Conservation (phyloP, 2,113 vertebrate species). For the Arenaria interpres region DNA sequence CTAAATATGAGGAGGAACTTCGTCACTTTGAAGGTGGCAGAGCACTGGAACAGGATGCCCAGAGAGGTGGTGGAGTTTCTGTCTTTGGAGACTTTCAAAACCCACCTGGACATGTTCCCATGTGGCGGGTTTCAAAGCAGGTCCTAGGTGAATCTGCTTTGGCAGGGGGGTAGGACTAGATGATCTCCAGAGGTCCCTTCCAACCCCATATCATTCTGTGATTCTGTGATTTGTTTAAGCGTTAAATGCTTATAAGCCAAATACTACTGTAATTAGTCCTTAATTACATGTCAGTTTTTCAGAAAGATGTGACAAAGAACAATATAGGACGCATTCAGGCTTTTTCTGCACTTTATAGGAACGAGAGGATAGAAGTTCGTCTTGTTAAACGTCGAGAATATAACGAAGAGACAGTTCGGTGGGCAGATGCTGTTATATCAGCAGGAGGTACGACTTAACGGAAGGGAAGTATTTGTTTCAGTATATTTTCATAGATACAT, state of each 20-base stretch:
- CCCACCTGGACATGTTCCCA: too few species aligned
- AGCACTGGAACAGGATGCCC: too few species aligned
- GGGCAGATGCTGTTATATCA: conserved; percentile 95
- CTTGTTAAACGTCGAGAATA: conserved; percentile 93
- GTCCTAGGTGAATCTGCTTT: too few species aligned
- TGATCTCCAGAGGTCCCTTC: too few species aligned
- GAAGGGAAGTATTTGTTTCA: background rate
- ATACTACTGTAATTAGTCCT: background rate
- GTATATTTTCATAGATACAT: background rate
- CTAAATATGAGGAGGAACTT: too few species aligned
- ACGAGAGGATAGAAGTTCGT: conserved; percentile 86
- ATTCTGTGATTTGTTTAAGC: background rate
- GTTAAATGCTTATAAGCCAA: background rate
- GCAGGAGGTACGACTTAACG: conserved; percentile 85
- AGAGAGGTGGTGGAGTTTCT: too few species aligned
- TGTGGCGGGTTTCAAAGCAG: too few species aligned
- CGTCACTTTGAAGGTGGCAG: too few species aligned
- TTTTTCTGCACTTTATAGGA: conserved; percentile 75
- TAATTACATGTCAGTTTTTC: background rate
- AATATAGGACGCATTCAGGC: background rate
- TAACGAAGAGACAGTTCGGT: conserved; percentile 88
- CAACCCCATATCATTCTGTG: too few species aligned
- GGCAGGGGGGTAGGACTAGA: too few species aligned
- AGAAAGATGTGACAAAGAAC: background rate
- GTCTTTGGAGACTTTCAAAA: too few species aligned